Conservation (phyloP, 1,140 invertebrate genomes). For the Aradophagus sp. region DNA sequence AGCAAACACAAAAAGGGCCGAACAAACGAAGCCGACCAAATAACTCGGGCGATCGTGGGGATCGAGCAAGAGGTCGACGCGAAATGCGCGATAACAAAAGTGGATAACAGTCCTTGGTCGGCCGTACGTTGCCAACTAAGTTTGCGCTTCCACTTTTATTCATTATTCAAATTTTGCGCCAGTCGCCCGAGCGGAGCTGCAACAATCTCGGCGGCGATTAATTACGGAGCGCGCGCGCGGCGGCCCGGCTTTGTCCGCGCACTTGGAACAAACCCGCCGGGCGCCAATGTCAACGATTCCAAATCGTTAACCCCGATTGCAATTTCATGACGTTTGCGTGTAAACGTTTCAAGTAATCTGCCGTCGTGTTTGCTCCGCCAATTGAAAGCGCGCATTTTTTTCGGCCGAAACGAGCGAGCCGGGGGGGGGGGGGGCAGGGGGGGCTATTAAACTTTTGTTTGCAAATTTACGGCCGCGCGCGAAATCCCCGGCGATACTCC, state of each 20-base stretch:
- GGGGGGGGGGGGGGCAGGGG: too few species aligned
- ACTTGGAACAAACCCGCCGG: conserved; percentile 52
- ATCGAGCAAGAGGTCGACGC: too few species aligned
- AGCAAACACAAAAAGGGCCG: too few species aligned
- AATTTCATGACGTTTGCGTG: conserved; percentile 53
- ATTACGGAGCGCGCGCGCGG: conserved; percentile 42
- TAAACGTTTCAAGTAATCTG: conserved; percentile 50
- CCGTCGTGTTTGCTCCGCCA: conserved; percentile 30
- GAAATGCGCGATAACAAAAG: too few species aligned
- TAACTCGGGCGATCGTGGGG: too few species aligned
- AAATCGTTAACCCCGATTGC: conserved; percentile 53
- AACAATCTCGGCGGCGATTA: conserved; percentile 53
- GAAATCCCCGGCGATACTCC: conserved; percentile 28
- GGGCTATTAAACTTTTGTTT: conserved; percentile 43
- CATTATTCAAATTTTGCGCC: conserved; percentile 48
- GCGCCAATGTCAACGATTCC: conserved; percentile 55
- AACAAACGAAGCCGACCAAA: too few species aligned
- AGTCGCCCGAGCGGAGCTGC: conserved; percentile 42
- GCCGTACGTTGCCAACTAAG: conserved; percentile 14
- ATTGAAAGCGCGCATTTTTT: conserved; percentile 42
- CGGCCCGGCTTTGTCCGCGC: conserved; percentile 52
- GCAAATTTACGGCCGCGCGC: conserved; percentile 31
- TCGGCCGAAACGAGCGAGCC: conserved; percentile 7
- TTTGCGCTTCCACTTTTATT: conserved; percentile 54
- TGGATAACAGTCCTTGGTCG: too few species aligned